phyloP scores from a whole-genome alignment of 2,113 vertebrate species.

The Aspidoscelis tigris region DNA sequence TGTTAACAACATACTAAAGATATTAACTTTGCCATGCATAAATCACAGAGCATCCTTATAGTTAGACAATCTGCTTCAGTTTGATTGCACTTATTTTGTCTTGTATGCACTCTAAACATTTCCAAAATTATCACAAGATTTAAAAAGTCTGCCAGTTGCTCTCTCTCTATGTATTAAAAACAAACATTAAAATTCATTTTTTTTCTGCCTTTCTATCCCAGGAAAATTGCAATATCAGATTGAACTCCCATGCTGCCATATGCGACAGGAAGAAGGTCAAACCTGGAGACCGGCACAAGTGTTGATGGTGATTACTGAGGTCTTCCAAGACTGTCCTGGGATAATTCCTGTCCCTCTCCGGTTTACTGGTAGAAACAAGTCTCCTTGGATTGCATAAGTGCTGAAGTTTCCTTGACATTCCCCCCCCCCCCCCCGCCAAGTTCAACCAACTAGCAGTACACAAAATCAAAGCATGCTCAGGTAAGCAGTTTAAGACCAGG shows the following conservation, averaged over 20 bases:
- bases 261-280: background rate
- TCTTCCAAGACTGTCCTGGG: background rate
- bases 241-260: too few species aligned
- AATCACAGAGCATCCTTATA: conserved; percentile 1
- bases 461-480: background rate
- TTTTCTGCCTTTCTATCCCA: background rate
- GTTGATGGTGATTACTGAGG: background rate
- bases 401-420: background rate
- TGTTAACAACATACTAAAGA: background rate
- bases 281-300: background rate
- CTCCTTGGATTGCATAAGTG: background rate
- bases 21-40: conserved; percentile 4
- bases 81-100: conserved; percentile 17
- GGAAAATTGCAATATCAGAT: background rate
- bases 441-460: too few species aligned
- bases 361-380: background rate
- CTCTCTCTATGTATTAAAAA: background rate
- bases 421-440: too few species aligned
- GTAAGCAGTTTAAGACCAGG: background rate
- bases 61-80: conserved; percentile 8
- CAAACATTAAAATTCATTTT: background rate
- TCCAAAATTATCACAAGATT: conserved; percentile 7
- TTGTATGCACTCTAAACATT: background rate
- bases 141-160: conserved; percentile 14
- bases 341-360: background rate